Conservation (phyloP, 2,113 vertebrate genomes). For the Sialia sialis region DNA sequence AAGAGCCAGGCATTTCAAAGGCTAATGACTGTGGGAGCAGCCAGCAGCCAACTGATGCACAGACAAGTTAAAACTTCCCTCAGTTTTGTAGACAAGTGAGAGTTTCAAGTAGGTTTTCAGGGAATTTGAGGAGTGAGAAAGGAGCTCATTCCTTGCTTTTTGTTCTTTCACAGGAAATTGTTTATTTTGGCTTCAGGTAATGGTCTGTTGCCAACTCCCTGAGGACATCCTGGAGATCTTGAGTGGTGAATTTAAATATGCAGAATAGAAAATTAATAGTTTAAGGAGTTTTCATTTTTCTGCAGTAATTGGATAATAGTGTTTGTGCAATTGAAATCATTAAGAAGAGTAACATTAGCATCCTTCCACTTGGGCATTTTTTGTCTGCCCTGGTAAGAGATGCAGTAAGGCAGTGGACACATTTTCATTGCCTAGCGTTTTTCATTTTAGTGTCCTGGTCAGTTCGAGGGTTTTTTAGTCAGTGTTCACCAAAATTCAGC, state of each 20-base stretch:
- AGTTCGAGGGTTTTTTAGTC: neutral
- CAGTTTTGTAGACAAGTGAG: neutral
- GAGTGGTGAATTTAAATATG: neutral
- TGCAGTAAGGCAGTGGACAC: neutral
- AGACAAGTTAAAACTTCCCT: neutral
- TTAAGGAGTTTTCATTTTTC: neutral
- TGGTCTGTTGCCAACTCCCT: accelerated
- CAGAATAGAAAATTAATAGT: neutral
- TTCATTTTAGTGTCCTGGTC: neutral
- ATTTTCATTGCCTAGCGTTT: neutral
- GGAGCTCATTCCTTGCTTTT: neutral
- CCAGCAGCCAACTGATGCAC: neutral
- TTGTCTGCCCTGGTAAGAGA: neutral
- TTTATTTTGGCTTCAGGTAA: neutral
- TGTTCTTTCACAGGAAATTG: neutral
- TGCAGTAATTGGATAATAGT: neutral
- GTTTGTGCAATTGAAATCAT: neutral
- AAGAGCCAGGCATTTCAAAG: neutral
- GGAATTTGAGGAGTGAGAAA: neutral
- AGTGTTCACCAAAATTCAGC: neutral
- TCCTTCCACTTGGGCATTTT: neutral
- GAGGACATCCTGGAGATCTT: neutral
- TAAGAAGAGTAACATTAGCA: neutral
- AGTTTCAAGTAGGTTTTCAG: neutral
- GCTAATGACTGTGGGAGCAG: neutral